Percentiles rank a stretch among this genome's conserved stretches.
phyloP scores from a whole-genome alignment of 1,140 invertebrate species.

The Pseudomyrmex sp. region DNA sequence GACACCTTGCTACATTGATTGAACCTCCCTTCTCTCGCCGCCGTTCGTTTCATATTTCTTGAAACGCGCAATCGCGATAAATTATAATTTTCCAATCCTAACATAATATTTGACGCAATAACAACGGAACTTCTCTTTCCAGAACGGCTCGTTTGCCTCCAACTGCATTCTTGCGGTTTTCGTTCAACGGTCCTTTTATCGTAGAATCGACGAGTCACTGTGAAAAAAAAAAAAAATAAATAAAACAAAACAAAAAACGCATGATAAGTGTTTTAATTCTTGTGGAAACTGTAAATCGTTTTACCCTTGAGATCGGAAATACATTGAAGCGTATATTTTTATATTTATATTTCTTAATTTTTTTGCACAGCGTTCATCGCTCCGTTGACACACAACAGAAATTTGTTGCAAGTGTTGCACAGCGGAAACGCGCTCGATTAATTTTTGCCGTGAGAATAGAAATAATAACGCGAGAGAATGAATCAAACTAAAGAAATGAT shows the following conservation, averaged over 20 bases:
- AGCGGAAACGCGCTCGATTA: background rate
- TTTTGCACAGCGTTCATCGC: background rate
- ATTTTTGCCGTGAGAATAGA: background rate
- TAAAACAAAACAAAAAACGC: background rate
- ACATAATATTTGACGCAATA: conserved; percentile 10
- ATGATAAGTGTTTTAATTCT: background rate
- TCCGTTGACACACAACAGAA: too few species aligned
- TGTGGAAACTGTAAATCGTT: conserved; percentile 4
- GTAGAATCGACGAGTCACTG: background rate
- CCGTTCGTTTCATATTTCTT: too few species aligned
- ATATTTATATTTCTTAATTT: conserved; percentile 15
- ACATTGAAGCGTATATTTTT: conserved; percentile 4
- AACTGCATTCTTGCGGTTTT: conserved; percentile 43
- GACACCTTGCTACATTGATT: too few species aligned
- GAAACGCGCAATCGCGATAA: background rate
- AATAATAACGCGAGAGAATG: background rate
- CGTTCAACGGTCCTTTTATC: background rate
- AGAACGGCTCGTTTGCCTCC: background rate
- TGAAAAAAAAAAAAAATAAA: too few species aligned
- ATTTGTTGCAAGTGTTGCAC: background rate
- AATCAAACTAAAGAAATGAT: conserved; percentile 9
- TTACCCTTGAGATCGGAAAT: background rate
- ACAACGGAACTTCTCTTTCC: background rate
- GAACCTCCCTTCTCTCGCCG: too few species aligned
- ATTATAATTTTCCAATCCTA: conserved; percentile 1